Evolutionary conservation across 2,888 invertebrate species (phyloP).

Genomic region (Torymus auratus): DNA sequence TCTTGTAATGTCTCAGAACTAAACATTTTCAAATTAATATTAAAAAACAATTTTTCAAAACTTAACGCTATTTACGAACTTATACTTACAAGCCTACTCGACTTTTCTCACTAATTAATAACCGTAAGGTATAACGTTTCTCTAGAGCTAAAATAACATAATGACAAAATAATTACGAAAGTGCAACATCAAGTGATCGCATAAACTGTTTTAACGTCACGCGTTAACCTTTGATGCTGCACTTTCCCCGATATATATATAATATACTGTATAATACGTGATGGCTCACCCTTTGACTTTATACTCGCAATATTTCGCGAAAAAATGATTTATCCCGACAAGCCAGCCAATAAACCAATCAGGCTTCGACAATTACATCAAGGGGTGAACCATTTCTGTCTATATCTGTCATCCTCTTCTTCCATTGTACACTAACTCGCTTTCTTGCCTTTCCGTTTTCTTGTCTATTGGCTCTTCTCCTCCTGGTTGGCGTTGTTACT

Average conservation of each 20-base stretch:
- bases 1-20: slow-evolving; percentile 5
- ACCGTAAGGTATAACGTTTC: not conserved
- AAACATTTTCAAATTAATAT: slow-evolving; percentile 41
- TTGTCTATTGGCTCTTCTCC: slow-evolving; percentile 23
- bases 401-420: not conserved
- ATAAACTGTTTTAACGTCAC: too few relatives aligned
- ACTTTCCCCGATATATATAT: not conserved
- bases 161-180: slow-evolving; percentile 1
- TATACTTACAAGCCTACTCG: slow-evolving; percentile 40
- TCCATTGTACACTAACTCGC: slow-evolving; percentile 42
- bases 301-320: too few relatives aligned
- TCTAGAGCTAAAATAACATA: not conserved
- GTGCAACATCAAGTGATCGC: slow-evolving; percentile 5
- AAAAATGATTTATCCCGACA: too few relatives aligned
- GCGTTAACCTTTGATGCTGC: not conserved
- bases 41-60: not conserved
- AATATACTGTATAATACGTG: not conserved
- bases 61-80: slow-evolving; percentile 16
- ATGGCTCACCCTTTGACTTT: not conserved
- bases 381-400: not conserved
- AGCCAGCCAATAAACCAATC: too few relatives aligned
- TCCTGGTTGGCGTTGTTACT: slow-evolving; percentile 16
- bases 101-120: slow-evolving; percentile 37
- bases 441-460: slow-evolving; percentile 41
- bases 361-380: too few relatives aligned